Evolutionary conservation across 2,797 vertebrate genomes (phyloP).

Genomic region (Decapterus maruadsi): DNA sequence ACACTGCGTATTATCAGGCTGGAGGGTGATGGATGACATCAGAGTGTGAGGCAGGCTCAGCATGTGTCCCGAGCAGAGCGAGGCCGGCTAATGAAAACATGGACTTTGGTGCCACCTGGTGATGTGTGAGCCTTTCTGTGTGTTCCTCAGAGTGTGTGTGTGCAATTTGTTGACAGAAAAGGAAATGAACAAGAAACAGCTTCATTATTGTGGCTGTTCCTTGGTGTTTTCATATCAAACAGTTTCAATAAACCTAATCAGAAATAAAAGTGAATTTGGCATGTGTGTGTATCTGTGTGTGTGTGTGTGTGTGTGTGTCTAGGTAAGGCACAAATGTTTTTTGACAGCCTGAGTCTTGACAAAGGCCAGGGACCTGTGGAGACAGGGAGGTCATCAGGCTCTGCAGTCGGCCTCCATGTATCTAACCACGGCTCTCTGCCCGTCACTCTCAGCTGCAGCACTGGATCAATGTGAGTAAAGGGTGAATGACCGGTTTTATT

Average conservation of each 20-base stretch:
- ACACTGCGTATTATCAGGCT: accelerated
- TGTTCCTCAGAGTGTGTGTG: neutral
- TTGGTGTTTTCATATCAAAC: neutral
- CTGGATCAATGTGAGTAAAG: neutral
- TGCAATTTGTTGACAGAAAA: neutral
- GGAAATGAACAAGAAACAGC: neutral
- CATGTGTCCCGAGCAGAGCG: conserved; percentile 1
- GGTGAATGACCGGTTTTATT: neutral
- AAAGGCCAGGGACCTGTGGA: conserved; percentile 65
- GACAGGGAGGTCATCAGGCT: conserved; percentile 60
- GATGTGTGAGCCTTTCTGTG: neutral
- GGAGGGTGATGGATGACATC: neutral
- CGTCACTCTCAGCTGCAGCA: neutral
- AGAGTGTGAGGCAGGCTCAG: neutral
- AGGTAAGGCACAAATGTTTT: conserved; percentile 42
- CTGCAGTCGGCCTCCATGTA: conserved; percentile 57
- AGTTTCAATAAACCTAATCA: neutral
- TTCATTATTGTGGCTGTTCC: neutral
- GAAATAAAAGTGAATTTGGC: conserved; percentile 3
- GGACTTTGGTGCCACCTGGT: conserved; percentile 56
- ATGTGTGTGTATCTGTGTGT: neutral
- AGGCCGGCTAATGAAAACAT: neutral
- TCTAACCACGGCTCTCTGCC: conserved; percentile 43
- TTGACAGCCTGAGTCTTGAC: conserved; percentile 59
- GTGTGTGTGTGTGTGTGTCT: conserved; percentile 14